phyloP scores from a whole-genome alignment of 35 echinoderm and acorn worm species.

The Chiridota heheva region DNA sequence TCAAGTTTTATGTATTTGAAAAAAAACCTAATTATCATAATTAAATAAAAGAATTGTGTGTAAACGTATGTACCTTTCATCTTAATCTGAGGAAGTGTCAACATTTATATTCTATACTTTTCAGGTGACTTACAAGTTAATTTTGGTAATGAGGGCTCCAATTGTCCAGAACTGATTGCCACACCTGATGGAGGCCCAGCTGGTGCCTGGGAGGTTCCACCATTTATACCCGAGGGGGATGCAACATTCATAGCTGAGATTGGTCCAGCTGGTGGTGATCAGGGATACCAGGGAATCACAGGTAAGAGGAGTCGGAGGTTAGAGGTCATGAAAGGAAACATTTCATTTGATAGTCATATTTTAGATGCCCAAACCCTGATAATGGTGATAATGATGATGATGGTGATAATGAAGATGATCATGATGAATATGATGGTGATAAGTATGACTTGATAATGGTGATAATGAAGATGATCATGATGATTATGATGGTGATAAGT shows the following conservation, averaged over 20 bases:
- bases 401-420: neutral
- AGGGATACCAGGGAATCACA: constrained; percentile 69
- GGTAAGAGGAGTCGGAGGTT: constrained; percentile 23
- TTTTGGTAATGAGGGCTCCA: constrained; percentile 41
- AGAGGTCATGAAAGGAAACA: neutral
- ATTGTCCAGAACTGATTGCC: constrained; percentile 30
- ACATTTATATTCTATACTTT: neutral
- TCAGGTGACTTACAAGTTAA: constrained; percentile 55
- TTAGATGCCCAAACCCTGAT: neutral
- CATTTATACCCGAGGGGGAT: neutral
- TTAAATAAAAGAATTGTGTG: too few species aligned
- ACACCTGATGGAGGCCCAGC: neutral
- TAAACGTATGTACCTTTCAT: too few species aligned
- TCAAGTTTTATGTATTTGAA: too few species aligned
- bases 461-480: too few species aligned
- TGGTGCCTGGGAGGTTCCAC: constrained; percentile 23
- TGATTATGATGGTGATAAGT: too few species aligned
- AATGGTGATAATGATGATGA: neutral
- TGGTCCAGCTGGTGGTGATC: constrained; percentile 50
- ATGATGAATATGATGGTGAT: neutral
- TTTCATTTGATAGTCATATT: neutral
- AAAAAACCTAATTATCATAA: too few species aligned
- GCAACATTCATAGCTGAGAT: constrained; percentile 56
- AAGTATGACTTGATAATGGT: neutral
- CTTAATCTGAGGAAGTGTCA: too few species aligned